Evolutionary conservation across 1,140 invertebrate genomes (phyloP), one percentile per base, ranked within the genome.

Genomic region (Catajapyx aquilonaris): DNA sequence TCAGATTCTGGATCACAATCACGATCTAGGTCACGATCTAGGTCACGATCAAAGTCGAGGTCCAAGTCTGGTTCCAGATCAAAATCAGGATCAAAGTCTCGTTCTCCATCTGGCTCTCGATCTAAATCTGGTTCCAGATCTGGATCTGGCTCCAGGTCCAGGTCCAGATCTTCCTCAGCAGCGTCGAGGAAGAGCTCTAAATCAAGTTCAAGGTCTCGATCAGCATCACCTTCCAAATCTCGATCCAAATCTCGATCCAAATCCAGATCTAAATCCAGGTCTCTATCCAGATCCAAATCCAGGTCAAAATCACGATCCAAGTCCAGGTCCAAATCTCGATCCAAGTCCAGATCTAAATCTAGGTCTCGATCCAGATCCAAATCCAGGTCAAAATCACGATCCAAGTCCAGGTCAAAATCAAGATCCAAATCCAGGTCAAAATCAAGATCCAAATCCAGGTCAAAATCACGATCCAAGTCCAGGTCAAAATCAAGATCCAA

Each of bases 251-350:
- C 43, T n/a, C 37, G 36, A 4, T 46, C 45, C 1, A 20, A 41
- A 20, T 46, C 47, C 18, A 28, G 38, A 28, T 41, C 44, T 4
- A 41, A 43, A 22, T 48, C 48, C 7, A 38, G 40, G 13, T 47
- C 64, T 2, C 46, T 54, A 30, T 43, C 40, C 10, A 40, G 38
- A 20, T 52, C 51, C 2, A 34, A 42, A 9, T 64, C 60, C 3
- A 55, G 54, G 16, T 59, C 56, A 17, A 50, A 52, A 3, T 62
- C 60, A 23, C 50, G 55, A 41, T 60, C 61, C 25, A 53, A 58
- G 41, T 52, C 64, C 49, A 34, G 56, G 34, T 58, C 63, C 44
- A 52, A 56, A 43, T 46, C 59, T 41, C 18, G 53, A 34, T 60
- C 55, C 4, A 50, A 48, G 20, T 58, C 56, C 35, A 37, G 44